phyloP scores from a whole-genome alignment of 2,113 vertebrate species.

The Erythrolamprus reginae region DNA sequence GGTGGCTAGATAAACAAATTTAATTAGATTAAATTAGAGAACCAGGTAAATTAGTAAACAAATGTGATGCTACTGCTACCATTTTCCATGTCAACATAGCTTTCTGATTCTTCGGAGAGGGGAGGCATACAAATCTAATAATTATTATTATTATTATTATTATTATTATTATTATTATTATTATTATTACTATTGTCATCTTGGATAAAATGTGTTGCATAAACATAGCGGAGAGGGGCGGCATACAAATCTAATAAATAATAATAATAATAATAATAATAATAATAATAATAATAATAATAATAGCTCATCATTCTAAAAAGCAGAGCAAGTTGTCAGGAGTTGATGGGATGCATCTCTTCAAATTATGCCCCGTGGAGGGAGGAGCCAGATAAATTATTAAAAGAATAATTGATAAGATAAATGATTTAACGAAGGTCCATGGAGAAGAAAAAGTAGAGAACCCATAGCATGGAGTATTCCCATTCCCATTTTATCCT shows the following conservation, averaged over 20 bases:
- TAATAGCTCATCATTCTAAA: neutral
- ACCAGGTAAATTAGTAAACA: neutral
- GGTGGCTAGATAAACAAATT: neutral
- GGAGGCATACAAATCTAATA: too few relatives aligned
- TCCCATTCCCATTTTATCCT: neutral
- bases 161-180: too few relatives aligned
- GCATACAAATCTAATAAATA: too few relatives aligned
- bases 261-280: too few relatives aligned
- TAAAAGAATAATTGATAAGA: too few relatives aligned
- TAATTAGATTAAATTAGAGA: neutral
- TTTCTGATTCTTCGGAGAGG: neutral
- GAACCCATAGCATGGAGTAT: neutral
- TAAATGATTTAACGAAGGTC: neutral
- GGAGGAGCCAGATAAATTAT: too few relatives aligned
- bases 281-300: too few relatives aligned
- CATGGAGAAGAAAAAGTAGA: neutral
- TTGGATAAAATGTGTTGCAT: neutral
- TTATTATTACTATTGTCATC: too few relatives aligned
- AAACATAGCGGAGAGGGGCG: too few relatives aligned
- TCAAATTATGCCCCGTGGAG: neutral
- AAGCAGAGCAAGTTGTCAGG: neutral
- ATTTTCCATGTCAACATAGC: neutral
- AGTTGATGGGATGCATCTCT: neutral
- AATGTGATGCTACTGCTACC: neutral
- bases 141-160: too few relatives aligned